Percentiles rank a stretch among this genome's conserved stretches.
Evolutionary conservation across 1,140 invertebrate genomes (phyloP).

Genomic region (Cotesia glomerata): DNA sequence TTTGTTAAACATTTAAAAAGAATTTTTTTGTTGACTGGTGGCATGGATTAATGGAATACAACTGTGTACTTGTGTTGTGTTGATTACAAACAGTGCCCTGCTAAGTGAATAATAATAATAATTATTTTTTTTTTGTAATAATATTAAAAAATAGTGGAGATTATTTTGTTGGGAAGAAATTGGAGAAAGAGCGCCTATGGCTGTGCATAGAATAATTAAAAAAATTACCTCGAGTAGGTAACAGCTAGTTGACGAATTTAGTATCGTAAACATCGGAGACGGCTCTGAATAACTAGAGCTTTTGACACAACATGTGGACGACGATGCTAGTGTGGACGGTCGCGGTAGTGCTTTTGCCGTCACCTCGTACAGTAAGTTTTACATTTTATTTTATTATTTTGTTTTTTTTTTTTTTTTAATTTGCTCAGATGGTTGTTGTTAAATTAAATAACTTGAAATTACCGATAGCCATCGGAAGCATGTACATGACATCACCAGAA

Average conservation of each 20-base stretch:
- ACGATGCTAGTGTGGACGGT: slow-evolving; percentile 55
- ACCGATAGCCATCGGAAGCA: no score
- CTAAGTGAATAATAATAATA: no score
- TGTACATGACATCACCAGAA: no score
- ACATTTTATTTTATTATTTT: not conserved
- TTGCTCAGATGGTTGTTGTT: slow-evolving; percentile 9
- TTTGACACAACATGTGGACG: slow-evolving; percentile 57
- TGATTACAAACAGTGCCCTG: no score
- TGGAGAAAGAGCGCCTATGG: slow-evolving; percentile 31
- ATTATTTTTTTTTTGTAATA: no score
- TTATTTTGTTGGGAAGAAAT: not conserved
- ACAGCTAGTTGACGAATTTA: slow-evolving; percentile 30
- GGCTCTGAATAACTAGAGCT: slow-evolving; percentile 34
- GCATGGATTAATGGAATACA: no score
- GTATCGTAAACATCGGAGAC: slow-evolving; percentile 45
- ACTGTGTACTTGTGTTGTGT: no score
- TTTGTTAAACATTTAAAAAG: no score
- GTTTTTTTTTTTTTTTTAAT: not conserved
- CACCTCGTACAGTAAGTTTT: slow-evolving; percentile 52
- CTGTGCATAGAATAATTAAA: slow-evolving; percentile 48
- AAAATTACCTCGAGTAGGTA: slow-evolving; percentile 50
- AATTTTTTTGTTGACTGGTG: no score
- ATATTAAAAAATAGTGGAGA: not conserved
- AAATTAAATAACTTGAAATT: not conserved
- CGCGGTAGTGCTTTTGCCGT: slow-evolving; percentile 53